Conservation (phyloP, 2,888 invertebrate species). For the Axea sp. region DNA sequence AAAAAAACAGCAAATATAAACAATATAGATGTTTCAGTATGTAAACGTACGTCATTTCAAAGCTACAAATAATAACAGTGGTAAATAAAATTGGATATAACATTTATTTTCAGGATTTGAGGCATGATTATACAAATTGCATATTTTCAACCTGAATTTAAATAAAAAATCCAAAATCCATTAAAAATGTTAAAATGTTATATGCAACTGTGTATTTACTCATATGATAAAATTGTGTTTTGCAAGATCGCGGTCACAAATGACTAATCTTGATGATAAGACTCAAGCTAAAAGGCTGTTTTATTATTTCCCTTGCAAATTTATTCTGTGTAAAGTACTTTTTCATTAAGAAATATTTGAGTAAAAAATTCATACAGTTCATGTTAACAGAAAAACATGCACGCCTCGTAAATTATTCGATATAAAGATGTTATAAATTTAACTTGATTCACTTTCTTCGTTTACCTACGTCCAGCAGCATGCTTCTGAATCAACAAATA, state of each 20-base stretch:
- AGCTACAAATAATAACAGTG: too few relatives aligned
- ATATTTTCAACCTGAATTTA: too few relatives aligned
- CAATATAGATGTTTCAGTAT: too few relatives aligned
- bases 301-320: constrained; percentile 23
- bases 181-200: too few relatives aligned
- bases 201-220: too few relatives aligned
- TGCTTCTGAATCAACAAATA: constrained; percentile 59
- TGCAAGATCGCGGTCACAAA: constrained; percentile 1
- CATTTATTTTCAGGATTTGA: too few relatives aligned
- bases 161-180: too few relatives aligned
- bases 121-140: too few relatives aligned
- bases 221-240: constrained; percentile 6
- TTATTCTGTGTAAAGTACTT: constrained; percentile 7
- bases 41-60: too few relatives aligned
- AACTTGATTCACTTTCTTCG: constrained; percentile 59
- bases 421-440: constrained; percentile 58
- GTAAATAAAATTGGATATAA: too few relatives aligned
- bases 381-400: constrained; percentile 51
- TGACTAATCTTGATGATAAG: constrained; percentile 7
- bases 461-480: constrained; percentile 49
- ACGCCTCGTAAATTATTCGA: constrained; percentile 43
- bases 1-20: too few relatives aligned
- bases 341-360: too few relatives aligned
- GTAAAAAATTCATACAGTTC: constrained; percentile 26
- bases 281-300: constrained; percentile 3